Evolutionary conservation across 1,140 invertebrate genomes (phyloP).

Genomic region (Bombus pascuorum): DNA sequence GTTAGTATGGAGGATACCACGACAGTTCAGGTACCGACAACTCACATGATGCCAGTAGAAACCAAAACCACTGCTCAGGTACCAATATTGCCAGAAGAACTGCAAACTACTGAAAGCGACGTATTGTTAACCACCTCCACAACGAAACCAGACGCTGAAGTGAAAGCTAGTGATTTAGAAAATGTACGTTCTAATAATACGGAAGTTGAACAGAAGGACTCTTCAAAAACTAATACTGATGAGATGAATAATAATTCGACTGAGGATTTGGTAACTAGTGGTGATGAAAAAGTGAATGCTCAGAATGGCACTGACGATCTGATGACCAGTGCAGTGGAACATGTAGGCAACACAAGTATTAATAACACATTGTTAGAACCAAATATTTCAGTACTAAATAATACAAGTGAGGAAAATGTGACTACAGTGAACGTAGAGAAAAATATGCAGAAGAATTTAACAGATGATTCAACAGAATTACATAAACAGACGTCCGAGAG

Average conservation of each 20-base stretch:
- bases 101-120: constrained; percentile 72
- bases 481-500: background rate
- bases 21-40: constrained; percentile 57
- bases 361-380: constrained; percentile 3
- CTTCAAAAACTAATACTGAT: background rate
- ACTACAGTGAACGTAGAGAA: background rate
- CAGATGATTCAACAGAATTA: constrained; percentile 35
- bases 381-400: constrained; percentile 9
- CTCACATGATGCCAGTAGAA: constrained; percentile 66
- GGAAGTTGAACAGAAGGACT: background rate
- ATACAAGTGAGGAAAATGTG: background rate
- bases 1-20: constrained; percentile 47
- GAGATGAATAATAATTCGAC: constrained; percentile 12
- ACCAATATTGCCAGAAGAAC: constrained; percentile 78
- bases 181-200: background rate
- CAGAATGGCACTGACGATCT: background rate
- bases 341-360: background rate
- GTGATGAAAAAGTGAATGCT: too few relatives aligned
- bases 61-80: constrained; percentile 77
- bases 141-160: constrained; percentile 6
- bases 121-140: constrained; percentile 43
- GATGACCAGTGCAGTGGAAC: background rate
- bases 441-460: constrained; percentile 25
- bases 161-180: constrained; percentile 1
- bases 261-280: background rate